Conservation (phyloP, 2,888 invertebrate genomes). For the Conops quadrifasciatus region DNA sequence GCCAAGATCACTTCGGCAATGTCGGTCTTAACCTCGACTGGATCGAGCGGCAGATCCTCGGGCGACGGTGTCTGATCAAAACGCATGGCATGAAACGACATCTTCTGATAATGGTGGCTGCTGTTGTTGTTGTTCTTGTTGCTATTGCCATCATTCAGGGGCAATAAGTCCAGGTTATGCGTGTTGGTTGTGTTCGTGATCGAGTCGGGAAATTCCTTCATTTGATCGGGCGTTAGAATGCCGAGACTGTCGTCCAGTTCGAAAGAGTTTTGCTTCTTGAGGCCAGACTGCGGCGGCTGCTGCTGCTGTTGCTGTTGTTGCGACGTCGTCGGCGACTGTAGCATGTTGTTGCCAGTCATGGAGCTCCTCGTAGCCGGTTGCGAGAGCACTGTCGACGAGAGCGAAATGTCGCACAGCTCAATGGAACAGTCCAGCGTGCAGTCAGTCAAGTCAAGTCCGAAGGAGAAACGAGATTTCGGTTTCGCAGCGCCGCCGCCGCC, state of each 20-base stretch:
- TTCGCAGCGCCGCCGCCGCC: conserved; percentile 29
- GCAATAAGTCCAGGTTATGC: conserved; percentile 69
- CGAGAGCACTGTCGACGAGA: conserved; percentile 55
- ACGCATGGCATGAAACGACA: conserved; percentile 63
- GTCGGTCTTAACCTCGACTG: conserved; percentile 73
- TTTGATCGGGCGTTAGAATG: conserved; percentile 88
- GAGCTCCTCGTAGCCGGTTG: conserved; percentile 40
- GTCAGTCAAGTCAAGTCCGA: conserved; percentile 63
- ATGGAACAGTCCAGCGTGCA: conserved; percentile 63
- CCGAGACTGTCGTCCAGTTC: conserved; percentile 85
- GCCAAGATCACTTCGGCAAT: conserved; percentile 66
- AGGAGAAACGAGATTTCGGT: conserved; percentile 57
- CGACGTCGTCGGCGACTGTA: conserved; percentile 39
- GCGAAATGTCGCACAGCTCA: conserved; percentile 62
- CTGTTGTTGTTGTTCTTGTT: conserved; percentile 66
- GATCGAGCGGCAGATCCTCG: conserved; percentile 84
- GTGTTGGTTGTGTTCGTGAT: conserved; percentile 68
- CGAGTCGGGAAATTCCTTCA: conserved; percentile 77
- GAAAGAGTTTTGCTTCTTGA: conserved; percentile 79
- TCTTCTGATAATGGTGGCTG: conserved; percentile 51
- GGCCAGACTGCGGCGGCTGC: conserved; percentile 48
- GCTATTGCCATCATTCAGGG: conserved; percentile 54
- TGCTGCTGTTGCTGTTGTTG: conserved; percentile 47
- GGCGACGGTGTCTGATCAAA: conserved; percentile 86
- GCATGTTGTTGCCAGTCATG: conserved; percentile 34